These are phyloP conservation scores for Scyliorhinus canicula DNA, from an alignment of 2,797 vertebrate genomes.

Conservation along the genomic window DNA sequence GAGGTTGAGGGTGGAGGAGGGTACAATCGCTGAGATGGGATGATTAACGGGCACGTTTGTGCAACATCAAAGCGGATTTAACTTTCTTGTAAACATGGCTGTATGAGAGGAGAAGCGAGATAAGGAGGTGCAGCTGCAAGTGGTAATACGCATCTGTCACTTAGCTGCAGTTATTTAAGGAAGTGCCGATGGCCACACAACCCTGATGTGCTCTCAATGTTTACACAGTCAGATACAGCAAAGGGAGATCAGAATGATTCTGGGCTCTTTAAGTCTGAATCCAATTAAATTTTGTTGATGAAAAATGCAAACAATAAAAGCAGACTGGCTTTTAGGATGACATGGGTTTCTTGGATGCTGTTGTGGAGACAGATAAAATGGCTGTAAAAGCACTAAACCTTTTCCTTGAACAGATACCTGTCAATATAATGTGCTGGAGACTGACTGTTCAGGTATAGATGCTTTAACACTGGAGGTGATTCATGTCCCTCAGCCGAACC, in stretches of 20 bases:
- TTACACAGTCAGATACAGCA: slow-evolving; percentile 11
- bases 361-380: not conserved
- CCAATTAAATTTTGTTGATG: not conserved
- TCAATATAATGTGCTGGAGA: not conserved
- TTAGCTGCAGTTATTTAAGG: not conserved
- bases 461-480: not conserved
- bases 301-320: slow-evolving; percentile 16
- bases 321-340: not conserved
- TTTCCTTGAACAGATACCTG: not conserved
- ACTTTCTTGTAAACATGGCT: not conserved
- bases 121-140: not conserved
- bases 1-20: not conserved
- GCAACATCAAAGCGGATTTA: slow-evolving; percentile 15
- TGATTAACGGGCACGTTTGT: not conserved
- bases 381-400: not conserved
- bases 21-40: not conserved
- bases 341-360: not conserved
- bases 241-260: slow-evolving; percentile 18
- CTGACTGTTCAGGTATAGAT: not conserved
- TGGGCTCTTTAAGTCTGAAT: slow-evolving; percentile 21
- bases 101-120: not conserved
- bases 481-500: too few relatives aligned
- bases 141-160: not conserved
- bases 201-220: not conserved
- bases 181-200: not conserved